Percentiles rank a stretch among this genome's conserved stretches.
Conservation (phyloP, 2,888 invertebrate genomes). For the Ormyrus nitidulus region DNA sequence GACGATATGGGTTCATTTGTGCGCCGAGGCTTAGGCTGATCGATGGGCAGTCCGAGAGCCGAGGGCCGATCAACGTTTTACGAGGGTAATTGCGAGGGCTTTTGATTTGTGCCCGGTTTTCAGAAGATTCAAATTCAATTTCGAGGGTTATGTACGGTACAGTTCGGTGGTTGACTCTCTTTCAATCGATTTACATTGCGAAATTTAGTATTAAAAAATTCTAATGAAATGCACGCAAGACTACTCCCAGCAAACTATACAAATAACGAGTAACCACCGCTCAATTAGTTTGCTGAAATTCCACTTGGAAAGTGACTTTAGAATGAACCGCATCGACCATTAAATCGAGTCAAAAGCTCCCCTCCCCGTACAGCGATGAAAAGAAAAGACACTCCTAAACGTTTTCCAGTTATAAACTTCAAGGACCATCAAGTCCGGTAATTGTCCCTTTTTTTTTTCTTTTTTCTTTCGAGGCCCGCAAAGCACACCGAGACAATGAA, state of each 20-base stretch:
- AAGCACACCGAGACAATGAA: slow-evolving; percentile 13
- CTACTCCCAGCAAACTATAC: too few relatives aligned
- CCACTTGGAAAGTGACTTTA: slow-evolving; percentile 8
- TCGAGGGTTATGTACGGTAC: too few relatives aligned
- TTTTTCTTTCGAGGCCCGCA: neutral
- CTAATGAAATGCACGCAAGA: too few relatives aligned
- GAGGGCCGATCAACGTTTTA: too few relatives aligned
- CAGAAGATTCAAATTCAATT: too few relatives aligned
- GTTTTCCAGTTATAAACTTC: slow-evolving; percentile 14
- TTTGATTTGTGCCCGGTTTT: too few relatives aligned
- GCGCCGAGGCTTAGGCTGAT: neutral
- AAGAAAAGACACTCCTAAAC: slow-evolving; percentile 39
- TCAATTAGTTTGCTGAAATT: slow-evolving; percentile 36
- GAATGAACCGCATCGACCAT: slow-evolving; percentile 17
- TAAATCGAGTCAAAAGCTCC: slow-evolving; percentile 29
- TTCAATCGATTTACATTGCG: too few relatives aligned
- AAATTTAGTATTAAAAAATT: too few relatives aligned
- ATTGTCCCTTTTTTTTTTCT: slow-evolving; percentile 11
- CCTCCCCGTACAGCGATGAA: slow-evolving; percentile 13
- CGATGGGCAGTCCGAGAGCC: too few relatives aligned
- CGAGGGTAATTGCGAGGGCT: too few relatives aligned
- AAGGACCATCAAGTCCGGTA: slow-evolving; percentile 16
- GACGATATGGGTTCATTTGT: neutral
- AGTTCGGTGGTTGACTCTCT: too few relatives aligned
- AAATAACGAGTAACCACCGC: neutral